These are phyloP conservation scores for Meloidogyne hapla DNA, from an alignment of 1,140 invertebrate species.

Conservation along the genomic window DNA sequence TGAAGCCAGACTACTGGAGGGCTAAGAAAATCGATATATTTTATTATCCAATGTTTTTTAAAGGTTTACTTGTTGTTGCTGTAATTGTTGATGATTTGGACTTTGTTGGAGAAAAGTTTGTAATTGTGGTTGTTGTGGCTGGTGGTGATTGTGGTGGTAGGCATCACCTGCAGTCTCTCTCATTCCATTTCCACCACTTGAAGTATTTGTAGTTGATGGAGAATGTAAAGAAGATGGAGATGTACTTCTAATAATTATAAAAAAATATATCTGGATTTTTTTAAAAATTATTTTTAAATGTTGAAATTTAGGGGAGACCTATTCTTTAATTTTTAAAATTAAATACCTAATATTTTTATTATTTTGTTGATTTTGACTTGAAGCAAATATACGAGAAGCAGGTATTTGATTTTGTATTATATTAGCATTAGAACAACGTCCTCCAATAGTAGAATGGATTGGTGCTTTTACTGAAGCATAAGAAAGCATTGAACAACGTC, in stretches of 20 bases:
- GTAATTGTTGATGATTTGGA: neutral
- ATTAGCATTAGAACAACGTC: neutral
- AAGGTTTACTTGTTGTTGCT: neutral
- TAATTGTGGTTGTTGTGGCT: neutral
- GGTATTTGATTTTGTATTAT: neutral
- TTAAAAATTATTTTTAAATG: too few species aligned
- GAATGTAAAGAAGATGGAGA: neutral
- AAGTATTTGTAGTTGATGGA: constrained; percentile 2
- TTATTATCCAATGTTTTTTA: too few species aligned
- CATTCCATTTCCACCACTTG: neutral
- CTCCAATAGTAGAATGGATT: neutral
- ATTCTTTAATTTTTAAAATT: neutral
- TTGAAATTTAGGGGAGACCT: too few species aligned
- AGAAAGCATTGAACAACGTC: neutral
- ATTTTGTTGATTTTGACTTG: neutral
- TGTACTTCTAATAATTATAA: neutral
- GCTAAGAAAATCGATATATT: too few species aligned
- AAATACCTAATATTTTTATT: neutral
- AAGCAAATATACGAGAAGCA: neutral
- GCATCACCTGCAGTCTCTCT: neutral
- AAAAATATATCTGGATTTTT: neutral
- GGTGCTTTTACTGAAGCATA: constrained; percentile 5
- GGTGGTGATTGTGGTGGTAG: neutral
- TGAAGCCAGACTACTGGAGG: neutral
- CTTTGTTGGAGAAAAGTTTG: neutral